Percentiles rank a stretch among this genome's conserved stretches.
Conservation (phyloP, 2,113 vertebrate species). For the Hippocampus mohnikei region DNA sequence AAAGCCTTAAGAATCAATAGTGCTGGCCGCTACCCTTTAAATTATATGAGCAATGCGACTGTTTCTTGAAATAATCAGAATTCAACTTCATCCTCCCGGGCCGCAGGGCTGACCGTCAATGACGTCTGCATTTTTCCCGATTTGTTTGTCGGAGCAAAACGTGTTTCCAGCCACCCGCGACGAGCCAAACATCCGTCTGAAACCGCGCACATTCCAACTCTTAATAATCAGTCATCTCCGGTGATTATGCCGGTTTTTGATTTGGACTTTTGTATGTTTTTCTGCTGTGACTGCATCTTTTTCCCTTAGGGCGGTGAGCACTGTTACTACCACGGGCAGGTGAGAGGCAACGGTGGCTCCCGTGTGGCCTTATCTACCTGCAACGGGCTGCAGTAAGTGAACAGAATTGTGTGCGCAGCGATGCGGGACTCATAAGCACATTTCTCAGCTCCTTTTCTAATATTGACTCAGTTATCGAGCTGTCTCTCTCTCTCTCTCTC, state of each 20-base stretch:
- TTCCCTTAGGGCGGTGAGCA: conserved; percentile 89
- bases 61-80: background rate
- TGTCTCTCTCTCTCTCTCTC: conserved; percentile 18
- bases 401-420: conserved; percentile 29
- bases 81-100: background rate
- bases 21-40: background rate
- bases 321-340: conserved; percentile 92
- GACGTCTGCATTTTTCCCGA: background rate
- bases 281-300: conserved; percentile 16
- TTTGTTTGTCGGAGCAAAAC: too few species aligned
- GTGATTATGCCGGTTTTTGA: too few species aligned
- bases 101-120: background rate
- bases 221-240: too few species aligned
- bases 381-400: conserved; percentile 93
- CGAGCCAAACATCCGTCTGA: too few species aligned
- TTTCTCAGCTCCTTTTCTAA: conserved; percentile 20
- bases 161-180: too few species aligned
- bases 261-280: too few species aligned
- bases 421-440: conserved; percentile 24
- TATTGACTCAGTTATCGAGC: conserved; percentile 45
- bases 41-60: background rate
- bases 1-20: background rate
- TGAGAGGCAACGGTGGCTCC: conserved; percentile 83
- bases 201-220: too few species aligned
- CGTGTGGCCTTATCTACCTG: conserved; percentile 90